Base-by-base conservation (phyloP, 2,113 vertebrate genomes). In the Cynopterus brachyotis region DNA sequence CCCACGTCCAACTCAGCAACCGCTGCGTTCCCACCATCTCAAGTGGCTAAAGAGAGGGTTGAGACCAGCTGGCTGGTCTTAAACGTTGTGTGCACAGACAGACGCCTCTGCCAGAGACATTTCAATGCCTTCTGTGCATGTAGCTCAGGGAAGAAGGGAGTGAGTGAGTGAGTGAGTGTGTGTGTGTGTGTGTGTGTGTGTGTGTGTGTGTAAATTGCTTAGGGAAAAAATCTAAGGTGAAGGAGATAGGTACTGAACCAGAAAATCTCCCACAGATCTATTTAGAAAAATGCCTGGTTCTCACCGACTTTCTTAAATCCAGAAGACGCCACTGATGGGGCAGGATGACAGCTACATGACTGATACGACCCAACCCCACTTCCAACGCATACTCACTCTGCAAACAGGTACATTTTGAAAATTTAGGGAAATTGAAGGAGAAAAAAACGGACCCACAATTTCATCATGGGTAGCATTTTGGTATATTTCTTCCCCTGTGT, bases 1-100 rank as follows among this genome's bases (percentile, higher is more conserved):
- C 91, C 90, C 91, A 89, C 50, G 24, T 94, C 66, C 62, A 0
- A 94, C 59, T 94, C 96, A 91, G 86, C 83, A 91, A 42, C 73
- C 26, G 24, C 91, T 30, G 57, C 26, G 90, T 97, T 97, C 75
- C 89, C 92, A 94, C 92, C 87, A 97, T 92, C 96, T 97, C 94
- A 93, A 81, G 85, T 91, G 97, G 85, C 81, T 70, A 37, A 5
- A 45, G 20, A 80, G 22, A 96, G 19, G 50, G 76, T 45, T 87
- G 70, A 47, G 78, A 67, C 16, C 90, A 93, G 72, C 70, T 79
- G 79, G 83, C 82, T 37, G 73, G 53, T 53, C 73, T 89, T 26
- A 45, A 55, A 72, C 45, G 26, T 66, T 15, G 53, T 60, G 45
- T 90, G 73, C 50, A n/a, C 53, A 69, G 67, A n/a, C 53, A 69